Base-by-base conservation (phyloP, 30 jellyfish, hydroid and myxozoan species). In the Catostylus mosaicus region DNA sequence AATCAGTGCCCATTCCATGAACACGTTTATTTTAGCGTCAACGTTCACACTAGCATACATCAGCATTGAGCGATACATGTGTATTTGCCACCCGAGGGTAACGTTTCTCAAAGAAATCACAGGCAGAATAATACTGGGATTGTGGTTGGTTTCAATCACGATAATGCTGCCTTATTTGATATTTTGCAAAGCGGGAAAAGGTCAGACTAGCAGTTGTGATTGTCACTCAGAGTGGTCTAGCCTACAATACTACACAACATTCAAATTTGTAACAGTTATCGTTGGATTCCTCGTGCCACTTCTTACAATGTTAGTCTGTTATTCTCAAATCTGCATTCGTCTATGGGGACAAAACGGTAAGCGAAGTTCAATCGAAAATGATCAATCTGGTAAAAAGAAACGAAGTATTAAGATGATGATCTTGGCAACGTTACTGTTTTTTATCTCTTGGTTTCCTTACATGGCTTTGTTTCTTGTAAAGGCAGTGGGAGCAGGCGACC, bases 361-460 rank as follows among this genome's bases (percentile, higher is more conserved):
- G 33, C 43, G 45, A 26, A 43, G 60, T 23, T 5, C 18, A 0
- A 30, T 52, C 52, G 46, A 7, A n/a, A 32, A 24, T 63, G 76
- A 75, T 26, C 35, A n/a, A 23, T 43, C 91, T 14, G 89, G 89
- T 51, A 50, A 38, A 30, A 80, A 64, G 50, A 62, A 31, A 26
- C 47, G 64, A 40, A 71, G 75, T 27, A 66, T 67, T 10, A 62
- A 64, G 68, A 80, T 80, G 91, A 43, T 80, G 84, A 45, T 80
- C 0, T 16, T 67, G 66, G 84, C 91, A 19, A 80, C 91, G 1
- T 20, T 40, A 14, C 70, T 80, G 26, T 63, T 65, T 84, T 64
- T 80, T 33, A 34, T 80, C 0, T 62, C 76, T 0, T 80, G 91
- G 91, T 40, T 64, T 19, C 91, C 91, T 10, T 80, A 63, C 37